Conservation (phyloP, 1,140 invertebrate species). For the Oncopodura yosiiana region DNA sequence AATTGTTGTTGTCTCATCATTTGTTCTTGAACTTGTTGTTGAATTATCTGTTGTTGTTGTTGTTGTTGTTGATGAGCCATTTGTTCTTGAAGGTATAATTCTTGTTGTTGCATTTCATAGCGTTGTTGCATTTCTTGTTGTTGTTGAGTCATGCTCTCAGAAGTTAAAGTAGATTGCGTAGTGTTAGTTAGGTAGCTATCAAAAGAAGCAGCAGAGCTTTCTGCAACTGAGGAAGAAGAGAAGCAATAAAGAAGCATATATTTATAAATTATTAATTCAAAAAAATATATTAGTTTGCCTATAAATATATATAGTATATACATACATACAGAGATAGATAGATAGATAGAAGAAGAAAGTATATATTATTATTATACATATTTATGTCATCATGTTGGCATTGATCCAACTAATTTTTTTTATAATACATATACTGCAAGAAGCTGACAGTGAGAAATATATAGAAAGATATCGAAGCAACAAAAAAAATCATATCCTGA, state of each 20-base stretch:
- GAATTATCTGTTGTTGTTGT: neutral
- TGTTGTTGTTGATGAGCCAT: neutral
- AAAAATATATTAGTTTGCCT: too few species aligned
- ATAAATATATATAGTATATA: too few species aligned
- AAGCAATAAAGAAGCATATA: slow-evolving; percentile 10
- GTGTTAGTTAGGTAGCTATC: slow-evolving; percentile 32
- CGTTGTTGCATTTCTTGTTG: neutral
- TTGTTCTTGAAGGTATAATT: neutral
- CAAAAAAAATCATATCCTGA: too few species aligned
- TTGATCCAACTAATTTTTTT: too few species aligned
- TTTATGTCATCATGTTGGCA: too few species aligned
- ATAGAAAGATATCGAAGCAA: too few species aligned
- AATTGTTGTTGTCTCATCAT: neutral
- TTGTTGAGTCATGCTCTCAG: neutral
- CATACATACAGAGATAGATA: too few species aligned
- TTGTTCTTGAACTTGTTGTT: neutral
- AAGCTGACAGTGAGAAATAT: too few species aligned
- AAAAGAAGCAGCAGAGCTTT: slow-evolving; percentile 25
- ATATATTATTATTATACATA: too few species aligned
- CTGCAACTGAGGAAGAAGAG: slow-evolving; percentile 26
- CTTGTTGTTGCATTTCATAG: neutral
- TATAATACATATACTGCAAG: too few species aligned
- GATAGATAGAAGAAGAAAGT: too few species aligned
- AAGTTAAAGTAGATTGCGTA: slow-evolving; percentile 9
- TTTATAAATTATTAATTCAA: too few species aligned